A percentile compares a stretch with the other conserved stretches of the same genome.
These are phyloP conservation scores for Squalus acanthias DNA, from an alignment of 2,797 vertebrate genomes.

Conservation along the genomic window DNA sequence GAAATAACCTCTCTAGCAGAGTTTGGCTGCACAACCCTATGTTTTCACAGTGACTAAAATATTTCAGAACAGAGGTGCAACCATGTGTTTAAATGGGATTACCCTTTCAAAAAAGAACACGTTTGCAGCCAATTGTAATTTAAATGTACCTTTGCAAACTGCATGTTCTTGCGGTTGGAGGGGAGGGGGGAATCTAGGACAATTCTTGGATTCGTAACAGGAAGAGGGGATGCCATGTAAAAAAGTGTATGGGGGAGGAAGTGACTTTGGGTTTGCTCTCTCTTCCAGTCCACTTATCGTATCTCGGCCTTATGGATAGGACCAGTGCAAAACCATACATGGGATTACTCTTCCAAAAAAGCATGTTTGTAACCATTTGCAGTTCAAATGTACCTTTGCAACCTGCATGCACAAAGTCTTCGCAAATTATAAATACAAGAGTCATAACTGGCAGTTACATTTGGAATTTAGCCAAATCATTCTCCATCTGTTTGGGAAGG, in stretches of 20 bases:
- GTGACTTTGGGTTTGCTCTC: no score
- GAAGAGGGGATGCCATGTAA: background rate
- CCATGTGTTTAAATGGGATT: background rate
- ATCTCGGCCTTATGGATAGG: background rate
- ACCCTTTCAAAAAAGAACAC: background rate
- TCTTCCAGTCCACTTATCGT: background rate
- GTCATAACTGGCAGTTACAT: background rate
- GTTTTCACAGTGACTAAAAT: background rate
- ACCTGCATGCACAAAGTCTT: background rate
- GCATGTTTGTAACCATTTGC: background rate
- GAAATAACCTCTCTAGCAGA: background rate
- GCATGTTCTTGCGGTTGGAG: background rate
- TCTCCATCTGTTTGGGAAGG: background rate
- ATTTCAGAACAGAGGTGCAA: background rate
- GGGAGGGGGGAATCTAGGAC: background rate
- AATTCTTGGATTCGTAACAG: background rate
- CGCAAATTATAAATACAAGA: background rate
- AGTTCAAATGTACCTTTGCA: slow-evolving; percentile 7
- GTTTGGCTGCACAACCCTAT: background rate
- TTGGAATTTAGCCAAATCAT: background rate
- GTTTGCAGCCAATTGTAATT: background rate
- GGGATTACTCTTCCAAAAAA: background rate
- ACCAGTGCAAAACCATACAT: background rate
- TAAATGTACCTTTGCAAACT: background rate
- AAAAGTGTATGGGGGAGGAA: background rate